Conservation (phyloP, 2,888 invertebrate species). For the Lamellibrachia satsuma region DNA sequence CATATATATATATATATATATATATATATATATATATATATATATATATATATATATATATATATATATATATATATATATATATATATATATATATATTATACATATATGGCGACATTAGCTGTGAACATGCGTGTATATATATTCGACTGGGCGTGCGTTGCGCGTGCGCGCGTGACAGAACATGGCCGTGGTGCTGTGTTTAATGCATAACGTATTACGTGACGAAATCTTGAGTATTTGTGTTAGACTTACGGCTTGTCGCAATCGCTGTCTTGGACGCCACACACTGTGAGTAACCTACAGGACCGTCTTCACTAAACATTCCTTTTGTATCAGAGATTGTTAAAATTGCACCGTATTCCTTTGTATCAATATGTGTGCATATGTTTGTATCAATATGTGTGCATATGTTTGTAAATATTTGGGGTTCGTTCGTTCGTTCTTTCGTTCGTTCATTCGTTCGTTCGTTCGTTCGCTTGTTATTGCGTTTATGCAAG, state of each 20-base stretch:
- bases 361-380: neutral
- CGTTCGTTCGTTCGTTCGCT: slow-evolving; percentile 17
- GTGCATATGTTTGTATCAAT: neutral
- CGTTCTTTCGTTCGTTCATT: slow-evolving; percentile 6
- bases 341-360: neutral
- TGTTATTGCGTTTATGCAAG: neutral
- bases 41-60: neutral
- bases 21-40: neutral
- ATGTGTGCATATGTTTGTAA: neutral
- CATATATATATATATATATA: neutral
- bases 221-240: neutral
- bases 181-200: neutral
- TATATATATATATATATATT: neutral
- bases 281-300: neutral
- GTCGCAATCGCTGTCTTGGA: neutral
- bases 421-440: neutral
- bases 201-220: neutral
- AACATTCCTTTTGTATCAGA: neutral
- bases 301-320: neutral
- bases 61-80: neutral
- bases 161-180: neutral
- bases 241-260: neutral
- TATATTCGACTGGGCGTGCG: neutral
- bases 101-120: no score
- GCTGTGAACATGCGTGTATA: neutral